Conservation (phyloP, 2,113 vertebrate species). For the Peromyscus maniculatus region DNA sequence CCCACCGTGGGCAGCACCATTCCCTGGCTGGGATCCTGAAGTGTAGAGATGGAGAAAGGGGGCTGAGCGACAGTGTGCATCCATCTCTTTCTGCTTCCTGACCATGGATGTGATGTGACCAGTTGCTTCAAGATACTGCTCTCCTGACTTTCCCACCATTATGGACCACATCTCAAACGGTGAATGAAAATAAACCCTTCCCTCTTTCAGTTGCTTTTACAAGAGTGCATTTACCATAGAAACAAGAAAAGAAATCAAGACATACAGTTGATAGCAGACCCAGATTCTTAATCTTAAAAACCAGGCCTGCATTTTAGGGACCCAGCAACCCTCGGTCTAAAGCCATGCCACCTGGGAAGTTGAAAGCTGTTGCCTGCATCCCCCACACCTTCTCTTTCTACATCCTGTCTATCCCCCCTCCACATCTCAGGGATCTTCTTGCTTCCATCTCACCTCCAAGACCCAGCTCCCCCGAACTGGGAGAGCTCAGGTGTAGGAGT, state of each 20-base stretch:
- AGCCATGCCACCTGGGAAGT: not conserved
- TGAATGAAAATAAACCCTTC: not conserved
- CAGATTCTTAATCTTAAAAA: not conserved
- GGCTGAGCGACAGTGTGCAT: not conserved
- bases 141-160: not conserved
- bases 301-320: not conserved
- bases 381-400: not conserved
- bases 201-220: not conserved
- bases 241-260: not conserved
- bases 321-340: not conserved
- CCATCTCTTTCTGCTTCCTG: not conserved
- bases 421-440: not conserved
- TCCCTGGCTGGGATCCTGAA: not conserved
- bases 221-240: not conserved
- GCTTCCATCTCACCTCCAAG: not conserved
- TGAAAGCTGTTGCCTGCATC: not conserved
- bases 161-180: not conserved
- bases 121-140: not conserved
- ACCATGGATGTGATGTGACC: not conserved
- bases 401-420: fast-evolving
- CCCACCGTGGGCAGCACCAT: no score
- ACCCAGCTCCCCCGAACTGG: not conserved
- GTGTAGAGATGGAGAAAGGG: not conserved
- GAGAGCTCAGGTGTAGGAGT: not conserved
- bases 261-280: fast-evolving